phyloP scores from a whole-genome alignment of 2,797 vertebrate species.

The Discoglossus pictus region DNA sequence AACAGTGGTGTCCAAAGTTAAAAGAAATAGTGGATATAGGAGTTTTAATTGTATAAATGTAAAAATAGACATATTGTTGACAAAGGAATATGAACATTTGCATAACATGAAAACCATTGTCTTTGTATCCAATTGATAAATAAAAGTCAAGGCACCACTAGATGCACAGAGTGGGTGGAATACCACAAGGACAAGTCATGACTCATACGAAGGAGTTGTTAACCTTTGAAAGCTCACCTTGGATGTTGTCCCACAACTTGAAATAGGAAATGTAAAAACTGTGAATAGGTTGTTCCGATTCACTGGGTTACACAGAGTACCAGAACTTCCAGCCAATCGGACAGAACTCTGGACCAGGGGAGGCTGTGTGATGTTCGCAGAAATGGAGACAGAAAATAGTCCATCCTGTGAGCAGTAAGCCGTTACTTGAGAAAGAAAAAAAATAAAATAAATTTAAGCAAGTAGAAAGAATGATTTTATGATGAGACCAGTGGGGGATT shows the following conservation, averaged over 20 bases:
- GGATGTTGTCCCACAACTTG: slow-evolving; percentile 41
- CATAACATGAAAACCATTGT: too few relatives aligned
- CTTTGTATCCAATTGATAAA: too few relatives aligned
- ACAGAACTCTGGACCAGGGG: slow-evolving; percentile 6
- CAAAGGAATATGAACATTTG: too few relatives aligned
- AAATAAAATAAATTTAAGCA: neutral
- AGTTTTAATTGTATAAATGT: too few relatives aligned
- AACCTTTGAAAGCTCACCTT: slow-evolving; percentile 20
- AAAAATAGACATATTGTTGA: too few relatives aligned
- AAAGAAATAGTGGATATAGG: too few relatives aligned
- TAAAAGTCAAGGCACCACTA: too few relatives aligned
- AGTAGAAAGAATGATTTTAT: neutral
- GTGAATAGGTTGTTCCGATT: slow-evolving; percentile 4
- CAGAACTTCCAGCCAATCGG: neutral
- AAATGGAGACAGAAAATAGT: slow-evolving; percentile 34
- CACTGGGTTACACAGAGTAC: slow-evolving; percentile 3
- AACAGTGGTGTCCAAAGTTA: too few relatives aligned
- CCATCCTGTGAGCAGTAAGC: slow-evolving; percentile 42
- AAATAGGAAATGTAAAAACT: slow-evolving; percentile 35
- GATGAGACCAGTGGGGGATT: neutral
- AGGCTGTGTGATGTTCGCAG: neutral
- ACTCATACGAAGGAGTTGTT: neutral
- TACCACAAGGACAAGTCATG: too few relatives aligned
- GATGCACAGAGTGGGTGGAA: too few relatives aligned
- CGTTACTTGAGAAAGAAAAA: slow-evolving; percentile 14